Evolutionary conservation across 2,797 vertebrate genomes (phyloP).

Genomic region (Tangara arthus): DNA sequence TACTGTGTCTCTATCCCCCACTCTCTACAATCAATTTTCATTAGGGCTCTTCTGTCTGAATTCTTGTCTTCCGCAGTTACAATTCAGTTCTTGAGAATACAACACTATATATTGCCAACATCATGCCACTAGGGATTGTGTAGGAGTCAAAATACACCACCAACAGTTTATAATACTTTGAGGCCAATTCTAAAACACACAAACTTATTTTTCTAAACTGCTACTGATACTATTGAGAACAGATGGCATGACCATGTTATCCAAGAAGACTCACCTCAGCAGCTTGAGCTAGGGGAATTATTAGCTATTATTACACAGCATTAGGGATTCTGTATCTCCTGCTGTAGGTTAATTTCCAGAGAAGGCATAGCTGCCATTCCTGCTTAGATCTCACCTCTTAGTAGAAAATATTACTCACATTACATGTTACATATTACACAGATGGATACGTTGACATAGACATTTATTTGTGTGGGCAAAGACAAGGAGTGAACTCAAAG

Average conservation of each 20-base stretch:
- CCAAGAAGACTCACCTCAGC: background rate
- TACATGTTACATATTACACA: background rate
- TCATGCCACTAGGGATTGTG: background rate
- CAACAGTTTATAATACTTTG: constrained; percentile 5
- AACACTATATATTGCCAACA: background rate
- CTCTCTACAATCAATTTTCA: constrained; percentile 44
- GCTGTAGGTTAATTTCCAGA: background rate
- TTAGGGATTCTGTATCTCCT: background rate
- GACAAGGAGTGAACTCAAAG: background rate
- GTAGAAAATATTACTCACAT: background rate
- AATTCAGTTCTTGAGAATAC: background rate
- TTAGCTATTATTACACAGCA: background rate
- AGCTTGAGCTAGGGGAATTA: background rate
- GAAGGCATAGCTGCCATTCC: background rate
- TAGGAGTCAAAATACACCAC: background rate
- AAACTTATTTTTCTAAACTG: background rate
- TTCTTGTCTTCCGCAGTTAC: background rate
- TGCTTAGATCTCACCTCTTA: background rate
- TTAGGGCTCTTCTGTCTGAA: constrained; percentile 22
- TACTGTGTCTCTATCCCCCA: constrained; percentile 2
- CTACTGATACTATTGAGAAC: background rate
- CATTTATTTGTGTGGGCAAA: background rate
- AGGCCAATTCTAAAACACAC: background rate
- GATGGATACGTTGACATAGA: background rate
- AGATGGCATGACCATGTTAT: background rate